A percentile compares a stretch with the other conserved stretches of the same genome.
Evolutionary conservation across 1,140 invertebrate species (phyloP).

Genomic region (Zaprionus camerounensis): DNA sequence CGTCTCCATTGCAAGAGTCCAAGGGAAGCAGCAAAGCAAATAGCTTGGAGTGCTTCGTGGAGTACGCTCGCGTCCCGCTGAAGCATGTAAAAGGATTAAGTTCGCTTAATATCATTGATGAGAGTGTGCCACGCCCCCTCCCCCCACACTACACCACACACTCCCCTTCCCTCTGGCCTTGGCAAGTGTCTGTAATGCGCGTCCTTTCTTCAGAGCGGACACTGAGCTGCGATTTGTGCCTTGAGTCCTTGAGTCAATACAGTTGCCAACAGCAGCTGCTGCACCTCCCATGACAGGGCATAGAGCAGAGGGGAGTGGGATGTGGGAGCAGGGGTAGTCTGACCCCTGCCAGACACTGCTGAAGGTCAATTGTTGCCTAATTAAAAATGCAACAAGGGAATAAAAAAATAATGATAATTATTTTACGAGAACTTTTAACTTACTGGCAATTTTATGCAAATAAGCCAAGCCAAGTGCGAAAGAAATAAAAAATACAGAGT

Average conservation of each 20-base stretch:
- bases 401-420: constrained; percentile 37
- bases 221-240: constrained; percentile 61
- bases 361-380: constrained; percentile 67
- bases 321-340: background rate
- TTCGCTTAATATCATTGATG: constrained; percentile 82
- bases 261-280: constrained; percentile 56
- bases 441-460: constrained; percentile 76
- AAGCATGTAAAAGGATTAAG: constrained; percentile 79
- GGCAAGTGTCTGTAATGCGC: constrained; percentile 48
- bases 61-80: constrained; percentile 33
- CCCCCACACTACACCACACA: too few relatives aligned
- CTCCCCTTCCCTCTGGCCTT: background rate
- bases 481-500: background rate
- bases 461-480: constrained; percentile 25
- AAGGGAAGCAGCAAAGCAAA: constrained; percentile 26
- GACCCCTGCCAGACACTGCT: constrained; percentile 20
- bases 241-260: constrained; percentile 47
- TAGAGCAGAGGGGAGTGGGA: too few relatives aligned
- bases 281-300: constrained; percentile 41
- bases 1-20: constrained; percentile 37
- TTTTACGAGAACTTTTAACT: constrained; percentile 42
- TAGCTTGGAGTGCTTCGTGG: constrained; percentile 2
- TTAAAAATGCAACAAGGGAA: constrained; percentile 64
- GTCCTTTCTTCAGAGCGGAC: constrained; percentile 46
- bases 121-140: constrained; percentile 36